A percentile compares a stretch with the other conserved stretches of the same genome.
Conservation (phyloP, 2,888 invertebrate genomes). For the Xestoiulus laeticollis region DNA sequence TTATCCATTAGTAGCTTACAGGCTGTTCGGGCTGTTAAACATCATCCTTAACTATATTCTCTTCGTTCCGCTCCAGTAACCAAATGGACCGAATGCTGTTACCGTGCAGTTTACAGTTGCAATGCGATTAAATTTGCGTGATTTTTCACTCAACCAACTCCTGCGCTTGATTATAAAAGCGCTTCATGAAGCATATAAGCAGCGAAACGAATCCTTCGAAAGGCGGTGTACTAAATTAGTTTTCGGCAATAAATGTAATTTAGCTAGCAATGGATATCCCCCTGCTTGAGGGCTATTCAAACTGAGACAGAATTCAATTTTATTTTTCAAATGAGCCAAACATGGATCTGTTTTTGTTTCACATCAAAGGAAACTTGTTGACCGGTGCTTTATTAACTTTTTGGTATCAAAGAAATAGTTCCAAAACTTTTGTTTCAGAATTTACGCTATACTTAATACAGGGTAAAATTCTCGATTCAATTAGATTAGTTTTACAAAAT, state of each 20-base stretch:
- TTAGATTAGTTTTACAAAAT: too few relatives aligned
- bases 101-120: conserved; percentile 1
- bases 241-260: not conserved
- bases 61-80: conserved; percentile 9
- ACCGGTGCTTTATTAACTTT: too few relatives aligned
- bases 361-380: not conserved
- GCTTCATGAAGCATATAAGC: conserved; percentile 9
- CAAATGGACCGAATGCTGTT: conserved; percentile 9
- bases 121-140: conserved; percentile 9
- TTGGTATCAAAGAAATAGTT: too few relatives aligned
- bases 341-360: not conserved
- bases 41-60: conserved; percentile 1
- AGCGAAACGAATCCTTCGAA: not conserved
- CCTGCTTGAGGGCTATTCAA: not conserved
- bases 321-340: not conserved
- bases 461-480: too few relatives aligned
- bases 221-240: conserved; percentile 9
- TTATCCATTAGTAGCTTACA: not conserved
- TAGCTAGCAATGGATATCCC: not conserved
- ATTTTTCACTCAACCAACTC: conserved; percentile 9
- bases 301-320: not conserved
- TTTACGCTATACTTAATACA: too few relatives aligned
- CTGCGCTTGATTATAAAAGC: conserved; percentile 1
- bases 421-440: too few relatives aligned
- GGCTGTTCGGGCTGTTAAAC: not conserved